Conservation (phyloP, 2,797 vertebrate species). For the Poliocrania exsul region DNA sequence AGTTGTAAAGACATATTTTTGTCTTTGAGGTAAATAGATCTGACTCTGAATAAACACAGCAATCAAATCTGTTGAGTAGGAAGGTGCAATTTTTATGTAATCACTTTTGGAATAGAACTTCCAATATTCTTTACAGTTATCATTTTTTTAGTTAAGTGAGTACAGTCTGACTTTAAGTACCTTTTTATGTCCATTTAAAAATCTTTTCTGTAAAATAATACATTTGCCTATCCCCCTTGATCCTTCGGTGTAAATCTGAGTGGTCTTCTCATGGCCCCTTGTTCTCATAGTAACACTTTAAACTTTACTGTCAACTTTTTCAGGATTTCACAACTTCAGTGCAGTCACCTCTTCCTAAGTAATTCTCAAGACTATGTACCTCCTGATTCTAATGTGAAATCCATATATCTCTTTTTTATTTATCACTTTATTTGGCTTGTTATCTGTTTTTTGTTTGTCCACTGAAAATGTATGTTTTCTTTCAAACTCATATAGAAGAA, state of each 20-base stretch:
- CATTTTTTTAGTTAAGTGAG: background rate
- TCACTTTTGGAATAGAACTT: constrained; percentile 27
- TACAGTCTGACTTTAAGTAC: background rate
- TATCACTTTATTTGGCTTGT: background rate
- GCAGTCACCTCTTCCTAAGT: background rate
- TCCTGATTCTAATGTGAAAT: background rate
- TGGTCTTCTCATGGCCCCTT: background rate
- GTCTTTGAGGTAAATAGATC: constrained; percentile 33
- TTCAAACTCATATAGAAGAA: background rate
- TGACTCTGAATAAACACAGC: constrained; percentile 26
- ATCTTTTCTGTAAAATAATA: background rate
- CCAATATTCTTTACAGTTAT: background rate
- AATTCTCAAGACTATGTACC: background rate
- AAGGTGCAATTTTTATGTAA: constrained; percentile 54
- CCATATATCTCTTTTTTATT: background rate
- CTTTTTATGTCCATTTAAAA: background rate
- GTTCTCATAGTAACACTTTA: background rate
- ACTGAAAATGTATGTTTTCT: background rate
- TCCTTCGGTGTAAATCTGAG: background rate
- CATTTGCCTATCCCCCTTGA: background rate
- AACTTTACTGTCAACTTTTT: background rate
- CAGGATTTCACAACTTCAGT: background rate
- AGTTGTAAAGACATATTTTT: constrained; percentile 27
- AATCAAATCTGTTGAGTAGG: constrained; percentile 57
- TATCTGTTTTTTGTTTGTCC: background rate